phyloP scores from a whole-genome alignment of 2,113 vertebrate genomes.

The Verasper variegatus region DNA sequence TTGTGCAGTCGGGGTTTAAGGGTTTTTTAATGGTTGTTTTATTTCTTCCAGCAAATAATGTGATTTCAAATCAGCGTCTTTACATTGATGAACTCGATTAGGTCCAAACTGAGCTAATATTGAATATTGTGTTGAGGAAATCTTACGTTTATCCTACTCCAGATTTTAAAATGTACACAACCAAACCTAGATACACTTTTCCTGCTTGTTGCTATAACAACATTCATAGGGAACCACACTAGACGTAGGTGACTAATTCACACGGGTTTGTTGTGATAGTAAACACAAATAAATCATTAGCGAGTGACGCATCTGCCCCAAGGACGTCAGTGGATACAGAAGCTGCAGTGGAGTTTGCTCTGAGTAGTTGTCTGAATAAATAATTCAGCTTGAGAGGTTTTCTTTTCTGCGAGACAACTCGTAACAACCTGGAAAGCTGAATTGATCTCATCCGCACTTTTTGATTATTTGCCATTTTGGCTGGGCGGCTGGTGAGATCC shows the following conservation, averaged over 20 bases:
- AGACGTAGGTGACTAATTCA: neutral
- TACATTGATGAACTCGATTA: neutral
- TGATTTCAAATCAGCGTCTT: neutral
- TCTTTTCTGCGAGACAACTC: neutral
- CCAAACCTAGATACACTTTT: too few species aligned
- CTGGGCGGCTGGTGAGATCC: too few species aligned
- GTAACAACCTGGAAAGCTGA: neutral
- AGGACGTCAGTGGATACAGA: neutral
- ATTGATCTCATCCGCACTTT: neutral
- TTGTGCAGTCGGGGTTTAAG: too few species aligned
- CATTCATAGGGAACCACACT: neutral
- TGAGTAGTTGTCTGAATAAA: too few species aligned
- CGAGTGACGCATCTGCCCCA: neutral
- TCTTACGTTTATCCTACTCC: neutral
- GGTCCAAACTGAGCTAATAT: neutral
- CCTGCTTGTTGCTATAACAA: too few species aligned
- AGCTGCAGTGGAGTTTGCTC: neutral
- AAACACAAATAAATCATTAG: neutral
- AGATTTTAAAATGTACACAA: too few species aligned
- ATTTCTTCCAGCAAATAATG: slow-evolving; percentile 1
- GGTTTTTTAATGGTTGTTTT: too few species aligned
- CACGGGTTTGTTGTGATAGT: neutral
- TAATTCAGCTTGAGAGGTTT: neutral
- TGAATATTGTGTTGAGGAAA: neutral
- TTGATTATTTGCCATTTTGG: neutral